These are phyloP conservation scores for Hipposideros larvatus DNA, from an alignment of 2,797 vertebrate species.

Conservation along the genomic window DNA sequence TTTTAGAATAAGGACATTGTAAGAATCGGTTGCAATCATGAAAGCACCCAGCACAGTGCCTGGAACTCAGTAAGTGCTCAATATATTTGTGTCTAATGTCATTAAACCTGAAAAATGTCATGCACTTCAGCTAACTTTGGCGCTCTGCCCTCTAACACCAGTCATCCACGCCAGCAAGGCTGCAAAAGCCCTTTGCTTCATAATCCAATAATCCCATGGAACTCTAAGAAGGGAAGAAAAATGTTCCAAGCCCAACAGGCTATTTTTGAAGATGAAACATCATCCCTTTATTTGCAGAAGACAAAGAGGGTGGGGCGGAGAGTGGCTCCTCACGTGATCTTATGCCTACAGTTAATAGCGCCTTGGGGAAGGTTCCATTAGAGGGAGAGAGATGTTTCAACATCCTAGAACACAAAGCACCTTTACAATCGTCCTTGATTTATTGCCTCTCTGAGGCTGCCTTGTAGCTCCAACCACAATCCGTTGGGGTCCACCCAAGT, in stretches of 20 bases:
- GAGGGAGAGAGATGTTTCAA: neutral
- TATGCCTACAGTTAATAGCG: neutral
- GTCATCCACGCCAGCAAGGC: neutral
- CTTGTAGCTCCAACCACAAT: constrained; percentile 45
- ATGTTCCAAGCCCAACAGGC: constrained; percentile 47
- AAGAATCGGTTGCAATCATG: neutral
- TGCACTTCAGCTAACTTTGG: neutral
- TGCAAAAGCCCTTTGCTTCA: constrained; percentile 30
- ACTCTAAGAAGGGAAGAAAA: constrained; percentile 12
- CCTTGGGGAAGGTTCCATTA: constrained; percentile 54
- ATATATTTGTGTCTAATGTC: neutral
- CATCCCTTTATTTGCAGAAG: constrained; percentile 53
- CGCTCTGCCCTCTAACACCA: neutral
- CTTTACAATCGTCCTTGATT: constrained; percentile 66
- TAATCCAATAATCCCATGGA: constrained; percentile 64
- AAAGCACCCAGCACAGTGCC: neutral
- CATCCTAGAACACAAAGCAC: constrained; percentile 71
- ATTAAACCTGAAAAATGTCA: neutral
- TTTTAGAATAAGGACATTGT: neutral
- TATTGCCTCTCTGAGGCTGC: neutral
- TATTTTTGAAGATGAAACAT: constrained; percentile 69
- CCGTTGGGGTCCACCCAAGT: neutral
- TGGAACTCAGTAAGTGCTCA: neutral
- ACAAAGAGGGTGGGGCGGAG: neutral
- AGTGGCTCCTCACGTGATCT: neutral